Evolutionary conservation across 1,140 invertebrate species (phyloP).

Genomic region (Parapsyche elsis): DNA sequence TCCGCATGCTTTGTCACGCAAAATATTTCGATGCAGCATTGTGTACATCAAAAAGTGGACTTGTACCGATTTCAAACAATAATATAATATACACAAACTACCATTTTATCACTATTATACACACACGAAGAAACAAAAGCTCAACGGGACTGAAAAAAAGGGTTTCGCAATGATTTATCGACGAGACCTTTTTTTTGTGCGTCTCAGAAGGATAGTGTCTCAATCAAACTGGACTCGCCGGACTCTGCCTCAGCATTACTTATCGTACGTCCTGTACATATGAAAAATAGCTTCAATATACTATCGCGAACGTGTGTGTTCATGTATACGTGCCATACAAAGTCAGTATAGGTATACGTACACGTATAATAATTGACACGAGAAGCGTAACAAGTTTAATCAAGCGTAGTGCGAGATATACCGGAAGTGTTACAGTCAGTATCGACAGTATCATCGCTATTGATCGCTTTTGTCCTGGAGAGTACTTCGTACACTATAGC

Average conservation of each 20-base stretch:
- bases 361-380: constrained; percentile 16
- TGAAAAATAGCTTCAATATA: constrained; percentile 23
- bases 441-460: constrained; percentile 20
- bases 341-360: background rate
- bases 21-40: too few relatives aligned
- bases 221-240: constrained; percentile 18
- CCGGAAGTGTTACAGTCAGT: constrained; percentile 10
- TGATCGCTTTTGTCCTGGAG: background rate
- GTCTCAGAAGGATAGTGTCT: constrained; percentile 29
- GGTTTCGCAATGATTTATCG: constrained; percentile 30
- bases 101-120: too few relatives aligned
- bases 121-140: background rate
- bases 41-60: too few relatives aligned
- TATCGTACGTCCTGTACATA: background rate
- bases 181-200: constrained; percentile 1
- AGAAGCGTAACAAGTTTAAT: constrained; percentile 32
- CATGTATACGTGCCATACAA: too few relatives aligned
- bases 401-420: constrained; percentile 16
- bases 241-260: background rate
- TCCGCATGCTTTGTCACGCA: too few relatives aligned
- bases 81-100: too few relatives aligned
- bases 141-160: background rate
- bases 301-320: background rate
- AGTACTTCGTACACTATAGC: too few relatives aligned
- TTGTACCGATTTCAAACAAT: too few relatives aligned